Conservation (phyloP, 2,113 vertebrate genomes). For the Onychostruthus taczanowskii region DNA sequence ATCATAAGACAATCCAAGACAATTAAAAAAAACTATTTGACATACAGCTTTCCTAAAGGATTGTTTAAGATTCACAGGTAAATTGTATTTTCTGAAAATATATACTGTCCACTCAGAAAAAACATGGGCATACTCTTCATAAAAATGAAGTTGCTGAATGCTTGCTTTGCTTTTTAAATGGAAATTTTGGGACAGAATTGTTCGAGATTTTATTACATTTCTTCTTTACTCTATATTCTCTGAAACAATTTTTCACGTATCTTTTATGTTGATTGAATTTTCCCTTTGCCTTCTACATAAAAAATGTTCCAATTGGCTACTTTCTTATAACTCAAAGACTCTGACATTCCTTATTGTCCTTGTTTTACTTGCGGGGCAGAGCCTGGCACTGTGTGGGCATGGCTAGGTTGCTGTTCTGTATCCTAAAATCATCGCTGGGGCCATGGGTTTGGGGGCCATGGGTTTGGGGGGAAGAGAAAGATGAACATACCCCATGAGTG, state of each 20-base stretch:
- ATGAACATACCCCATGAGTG: neutral
- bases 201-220: neutral
- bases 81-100: neutral
- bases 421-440: fast-evolving
- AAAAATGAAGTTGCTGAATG: neutral
- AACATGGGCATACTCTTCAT: neutral
- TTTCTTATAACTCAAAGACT: neutral
- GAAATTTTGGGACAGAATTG: neutral
- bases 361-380: neutral
- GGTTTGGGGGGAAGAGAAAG: neutral
- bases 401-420: neutral
- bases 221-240: neutral
- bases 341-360: neutral
- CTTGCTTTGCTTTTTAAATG: neutral
- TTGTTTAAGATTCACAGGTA: neutral
- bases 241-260: neutral
- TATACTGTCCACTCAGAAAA: neutral
- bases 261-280: neutral
- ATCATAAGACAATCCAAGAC: neutral
- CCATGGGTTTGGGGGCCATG: neutral
- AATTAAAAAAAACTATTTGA: neutral
- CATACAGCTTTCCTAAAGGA: neutral
- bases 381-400: neutral
- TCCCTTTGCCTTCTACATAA: neutral
- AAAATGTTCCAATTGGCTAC: neutral